Evolutionary conservation across 2,113 vertebrate genomes (phyloP).

Genomic region (Bombycilla garrulus): DNA sequence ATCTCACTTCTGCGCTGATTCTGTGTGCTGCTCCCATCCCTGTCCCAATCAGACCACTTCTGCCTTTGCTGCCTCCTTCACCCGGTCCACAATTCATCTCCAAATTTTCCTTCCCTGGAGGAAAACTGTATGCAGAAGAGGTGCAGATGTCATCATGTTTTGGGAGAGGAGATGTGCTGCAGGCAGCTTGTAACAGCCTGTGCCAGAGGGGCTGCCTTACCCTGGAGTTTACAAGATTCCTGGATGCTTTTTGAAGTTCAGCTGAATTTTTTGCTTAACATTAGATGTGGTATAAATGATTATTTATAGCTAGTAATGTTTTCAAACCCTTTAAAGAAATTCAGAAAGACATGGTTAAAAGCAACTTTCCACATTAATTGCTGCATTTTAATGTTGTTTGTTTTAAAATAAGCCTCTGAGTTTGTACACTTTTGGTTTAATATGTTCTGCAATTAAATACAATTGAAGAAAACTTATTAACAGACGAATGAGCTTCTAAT

Average conservation of each 20-base stretch:
- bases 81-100: background rate
- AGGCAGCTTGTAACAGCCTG: background rate
- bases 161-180: background rate
- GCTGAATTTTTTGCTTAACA: background rate
- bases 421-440: background rate
- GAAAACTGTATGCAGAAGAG: background rate
- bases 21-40: background rate
- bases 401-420: constrained; percentile 1
- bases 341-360: constrained; percentile 1
- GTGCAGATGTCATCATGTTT: background rate
- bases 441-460: background rate
- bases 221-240: background rate
- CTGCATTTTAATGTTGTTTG: constrained; percentile 38
- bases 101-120: background rate
- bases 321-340: background rate
- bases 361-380: background rate
- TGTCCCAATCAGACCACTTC: background rate
- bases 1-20: background rate
- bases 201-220: background rate
- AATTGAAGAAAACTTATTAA: constrained; percentile 2
- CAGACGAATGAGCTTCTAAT: constrained; percentile 10
- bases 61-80: background rate
- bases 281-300: background rate
- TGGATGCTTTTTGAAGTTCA: background rate
- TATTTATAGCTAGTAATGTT: background rate